These are phyloP conservation scores for Ceyx melanurus DNA, from an alignment of 2,113 vertebrate species.

Conservation along the genomic window DNA sequence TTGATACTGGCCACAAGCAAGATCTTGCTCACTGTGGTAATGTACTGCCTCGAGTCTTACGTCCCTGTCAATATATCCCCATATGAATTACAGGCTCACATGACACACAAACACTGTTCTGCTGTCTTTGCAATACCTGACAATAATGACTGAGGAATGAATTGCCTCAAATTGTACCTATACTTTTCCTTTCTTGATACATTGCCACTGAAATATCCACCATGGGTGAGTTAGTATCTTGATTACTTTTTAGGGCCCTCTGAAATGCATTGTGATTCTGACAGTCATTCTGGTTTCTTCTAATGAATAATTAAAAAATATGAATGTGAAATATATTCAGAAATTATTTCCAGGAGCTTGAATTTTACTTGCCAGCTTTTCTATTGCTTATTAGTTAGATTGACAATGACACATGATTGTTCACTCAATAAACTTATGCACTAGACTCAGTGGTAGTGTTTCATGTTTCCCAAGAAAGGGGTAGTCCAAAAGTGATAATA, in stretches of 20 bases:
- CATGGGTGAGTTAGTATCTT: not conserved
- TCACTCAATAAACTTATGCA: not conserved
- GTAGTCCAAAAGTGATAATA: conserved; percentile 33
- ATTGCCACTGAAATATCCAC: not conserved
- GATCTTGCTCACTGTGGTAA: not conserved
- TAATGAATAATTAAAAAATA: conserved; percentile 36
- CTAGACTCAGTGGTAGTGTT: not conserved
- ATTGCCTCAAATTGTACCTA: not conserved
- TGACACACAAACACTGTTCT: not conserved
- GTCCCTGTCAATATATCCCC: not conserved
- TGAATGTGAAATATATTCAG: not conserved
- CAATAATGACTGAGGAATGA: not conserved
- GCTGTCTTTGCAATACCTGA: not conserved
- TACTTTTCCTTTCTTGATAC: not conserved
- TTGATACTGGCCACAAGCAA: not conserved
- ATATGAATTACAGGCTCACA: not conserved
- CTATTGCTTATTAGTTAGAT: not conserved
- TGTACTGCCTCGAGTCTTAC: not conserved
- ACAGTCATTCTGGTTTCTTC: not conserved
- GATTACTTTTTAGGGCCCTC: not conserved
- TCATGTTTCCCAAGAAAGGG: conserved; percentile 20
- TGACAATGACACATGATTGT: conserved; percentile 31
- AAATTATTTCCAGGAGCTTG: not conserved
- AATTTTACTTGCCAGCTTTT: conserved; percentile 15
- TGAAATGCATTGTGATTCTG: not conserved